Conservation (phyloP, 2,888 invertebrate genomes). For the Chalcis sispes region DNA sequence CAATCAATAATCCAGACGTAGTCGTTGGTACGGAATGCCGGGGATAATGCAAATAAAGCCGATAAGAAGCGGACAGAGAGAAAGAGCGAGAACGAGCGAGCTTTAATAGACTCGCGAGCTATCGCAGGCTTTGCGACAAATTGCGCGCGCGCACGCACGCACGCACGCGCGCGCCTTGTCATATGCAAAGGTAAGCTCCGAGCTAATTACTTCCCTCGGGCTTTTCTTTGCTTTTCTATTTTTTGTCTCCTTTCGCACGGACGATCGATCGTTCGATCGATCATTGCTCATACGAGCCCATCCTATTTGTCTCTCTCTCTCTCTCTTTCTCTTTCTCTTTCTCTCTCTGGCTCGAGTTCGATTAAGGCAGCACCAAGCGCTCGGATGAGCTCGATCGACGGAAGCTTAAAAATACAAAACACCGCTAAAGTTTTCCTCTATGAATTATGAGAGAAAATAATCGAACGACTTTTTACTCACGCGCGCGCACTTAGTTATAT, state of each 20-base stretch:
- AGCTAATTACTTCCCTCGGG: conserved; percentile 50
- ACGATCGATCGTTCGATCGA: conserved; percentile 32
- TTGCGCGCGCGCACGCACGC: conserved; percentile 47
- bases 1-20: conserved; percentile 47
- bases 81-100: too few species aligned
- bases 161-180: conserved; percentile 17
- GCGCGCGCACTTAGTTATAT: too few species aligned
- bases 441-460: too few species aligned
- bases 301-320: conserved; percentile 30
- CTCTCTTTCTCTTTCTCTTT: too few species aligned
- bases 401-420: conserved; percentile 15
- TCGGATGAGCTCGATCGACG: neutral
- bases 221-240: conserved; percentile 4
- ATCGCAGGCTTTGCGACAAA: conserved; percentile 43
- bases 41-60: conserved; percentile 54
- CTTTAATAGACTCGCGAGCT: conserved; percentile 48
- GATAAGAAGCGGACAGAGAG: conserved; percentile 38
- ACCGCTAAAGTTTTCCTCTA: conserved; percentile 15
- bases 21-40: conserved; percentile 32
- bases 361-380: neutral
- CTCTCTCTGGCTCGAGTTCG: neutral
- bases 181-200: conserved; percentile 12
- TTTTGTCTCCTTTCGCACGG: neutral
- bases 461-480: too few species aligned
- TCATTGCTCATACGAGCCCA: conserved; percentile 10